Evolutionary conservation across 2,888 invertebrate genomes (phyloP), one percentile per base, ranked within the genome.

Genomic region (Cephus rjabovi): DNA sequence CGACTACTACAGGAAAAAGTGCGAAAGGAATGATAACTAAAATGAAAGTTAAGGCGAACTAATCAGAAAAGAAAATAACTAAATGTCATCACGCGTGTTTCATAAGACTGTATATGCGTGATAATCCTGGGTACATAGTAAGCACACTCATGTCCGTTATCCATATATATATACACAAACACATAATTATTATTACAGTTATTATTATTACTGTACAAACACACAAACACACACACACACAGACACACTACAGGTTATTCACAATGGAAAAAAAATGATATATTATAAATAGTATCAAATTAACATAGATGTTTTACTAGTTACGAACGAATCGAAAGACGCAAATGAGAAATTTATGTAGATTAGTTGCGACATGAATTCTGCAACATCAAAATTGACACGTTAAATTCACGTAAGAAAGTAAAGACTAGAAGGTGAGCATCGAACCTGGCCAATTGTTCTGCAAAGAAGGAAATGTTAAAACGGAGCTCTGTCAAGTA

Each of bases 71-170:
- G 23, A 56, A 56, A 56, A 56, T 23, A 56, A 23, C 15, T 15
- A 40, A 23, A 56, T 23, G 56, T 56, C 23, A 23, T 56, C 6
- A 56, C 56, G 56, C 56, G 56, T 56, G 2, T 23, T 23, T 23
- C 23, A 56, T 23, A 56, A 23, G 23, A 23, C 15, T 56, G 80
- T 75, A n/a, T 33, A 56, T 77, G 34, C 78, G 75, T 77, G 81
- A 76, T 79, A 76, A 79, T 69, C 78, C 73, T 77, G 71, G 81
- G n/a, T 69, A 77, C 73, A 79, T 76, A 70, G 34, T 79, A 69
- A 73, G 78, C 68, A 83, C 83, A 77, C 34, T 11, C 34, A n/a
- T 34, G 40, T 40, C 68, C 37, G 23, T 40, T 40, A 40, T 40
- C 40, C 40, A 40, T 15, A 40, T 9, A 15, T 9, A 23, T 2